Conservation (phyloP, 1,140 invertebrate species). For the Orchesella cincta region DNA sequence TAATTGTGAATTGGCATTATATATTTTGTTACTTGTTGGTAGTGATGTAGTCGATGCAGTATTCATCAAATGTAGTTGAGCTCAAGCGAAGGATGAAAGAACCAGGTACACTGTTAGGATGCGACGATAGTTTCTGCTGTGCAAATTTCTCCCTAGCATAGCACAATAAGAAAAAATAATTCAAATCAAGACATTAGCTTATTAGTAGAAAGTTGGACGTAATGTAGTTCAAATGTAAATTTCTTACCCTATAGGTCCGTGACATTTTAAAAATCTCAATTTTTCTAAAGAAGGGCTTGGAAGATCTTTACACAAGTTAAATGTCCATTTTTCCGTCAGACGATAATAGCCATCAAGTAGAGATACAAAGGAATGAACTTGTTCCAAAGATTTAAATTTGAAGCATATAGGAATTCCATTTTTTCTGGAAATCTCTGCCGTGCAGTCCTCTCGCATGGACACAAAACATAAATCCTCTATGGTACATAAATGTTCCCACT, state of each 20-base stretch:
- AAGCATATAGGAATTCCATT: constrained; percentile 77
- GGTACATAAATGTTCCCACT: constrained; percentile 73
- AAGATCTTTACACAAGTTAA: constrained; percentile 80
- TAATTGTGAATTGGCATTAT: too few species aligned
- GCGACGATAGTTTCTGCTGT: constrained; percentile 76
- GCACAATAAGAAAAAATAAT: constrained; percentile 46
- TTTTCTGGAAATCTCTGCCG: constrained; percentile 74
- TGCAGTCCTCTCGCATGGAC: constrained; percentile 69
- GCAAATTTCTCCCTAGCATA: constrained; percentile 74
- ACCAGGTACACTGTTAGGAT: constrained; percentile 70
- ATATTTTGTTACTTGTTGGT: constrained; percentile 63
- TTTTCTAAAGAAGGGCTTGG: constrained; percentile 72
- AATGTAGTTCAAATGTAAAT: not conserved
- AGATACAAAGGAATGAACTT: constrained; percentile 78
- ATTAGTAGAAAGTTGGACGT: too few species aligned
- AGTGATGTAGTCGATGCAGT: constrained; percentile 76
- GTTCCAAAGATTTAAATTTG: constrained; percentile 64
- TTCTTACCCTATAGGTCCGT: constrained; percentile 80
- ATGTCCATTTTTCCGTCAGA: constrained; percentile 82
- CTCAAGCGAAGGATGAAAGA: constrained; percentile 80
- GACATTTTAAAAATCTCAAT: constrained; percentile 74
- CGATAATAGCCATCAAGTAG: constrained; percentile 85
- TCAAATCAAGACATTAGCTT: too few species aligned
- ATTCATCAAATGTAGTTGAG: constrained; percentile 73
- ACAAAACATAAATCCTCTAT: constrained; percentile 81